These are phyloP conservation scores for Carapus acus DNA, from an alignment of 2,797 vertebrate genomes.

Conservation along the genomic window DNA sequence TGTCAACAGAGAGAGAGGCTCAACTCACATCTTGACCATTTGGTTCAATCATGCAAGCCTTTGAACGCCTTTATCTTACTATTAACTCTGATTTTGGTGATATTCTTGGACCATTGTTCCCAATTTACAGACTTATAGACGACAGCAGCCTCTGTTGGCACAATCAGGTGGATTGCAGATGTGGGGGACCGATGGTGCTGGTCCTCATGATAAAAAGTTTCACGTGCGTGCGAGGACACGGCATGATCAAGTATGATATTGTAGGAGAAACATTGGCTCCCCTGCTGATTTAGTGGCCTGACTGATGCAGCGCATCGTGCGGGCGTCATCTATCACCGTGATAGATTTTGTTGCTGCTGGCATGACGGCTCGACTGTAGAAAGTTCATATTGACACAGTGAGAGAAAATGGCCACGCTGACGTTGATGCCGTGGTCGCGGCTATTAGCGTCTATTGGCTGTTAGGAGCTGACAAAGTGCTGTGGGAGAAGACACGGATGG, in stretches of 20 bases:
- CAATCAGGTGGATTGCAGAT: not conserved
- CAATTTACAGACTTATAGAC: no score
- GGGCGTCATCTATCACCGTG: not conserved
- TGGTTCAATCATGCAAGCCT: no score
- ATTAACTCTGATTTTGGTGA: no score
- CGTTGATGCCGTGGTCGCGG: slow-evolving; percentile 3
- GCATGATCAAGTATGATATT: slow-evolving; percentile 30
- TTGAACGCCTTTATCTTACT: no score
- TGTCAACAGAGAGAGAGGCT: no score
- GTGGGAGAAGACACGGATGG: slow-evolving; percentile 18
- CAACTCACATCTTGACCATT: no score
- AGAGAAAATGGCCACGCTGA: slow-evolving; percentile 3
- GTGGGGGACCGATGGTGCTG: slow-evolving; percentile 4
- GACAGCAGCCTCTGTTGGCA: not conserved
- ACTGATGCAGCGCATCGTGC: not conserved
- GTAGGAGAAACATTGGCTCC: not conserved
- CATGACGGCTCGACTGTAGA: not conserved
- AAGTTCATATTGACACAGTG: not conserved
- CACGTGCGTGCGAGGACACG: slow-evolving; percentile 4
- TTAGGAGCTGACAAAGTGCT: slow-evolving; percentile 16
- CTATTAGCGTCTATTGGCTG: not conserved
- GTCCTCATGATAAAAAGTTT: slow-evolving; percentile 16
- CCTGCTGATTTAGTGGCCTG: slow-evolving; percentile 1
- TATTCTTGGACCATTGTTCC: no score
- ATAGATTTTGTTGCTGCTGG: slow-evolving; percentile 2